These are phyloP conservation scores for Drosophila subquinaria DNA, from an alignment of 2,888 invertebrate genomes.

Conservation along the genomic window DNA sequence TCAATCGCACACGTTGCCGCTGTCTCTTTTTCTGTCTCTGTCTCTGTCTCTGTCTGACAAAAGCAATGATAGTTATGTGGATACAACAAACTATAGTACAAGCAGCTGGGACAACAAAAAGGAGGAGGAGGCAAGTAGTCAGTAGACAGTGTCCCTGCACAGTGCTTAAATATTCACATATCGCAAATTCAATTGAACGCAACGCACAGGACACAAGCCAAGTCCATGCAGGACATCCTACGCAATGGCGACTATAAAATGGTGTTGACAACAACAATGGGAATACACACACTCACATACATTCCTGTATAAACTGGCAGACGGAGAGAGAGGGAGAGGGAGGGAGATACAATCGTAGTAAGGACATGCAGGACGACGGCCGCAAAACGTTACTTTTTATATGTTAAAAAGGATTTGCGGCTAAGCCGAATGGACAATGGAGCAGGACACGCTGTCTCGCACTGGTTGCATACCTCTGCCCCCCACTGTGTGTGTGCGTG, in stretches of 20 bases:
- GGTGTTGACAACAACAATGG: conserved; percentile 80
- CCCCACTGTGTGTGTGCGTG: background rate
- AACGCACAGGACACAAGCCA: conserved; percentile 64
- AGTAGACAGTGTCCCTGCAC: conserved; percentile 60
- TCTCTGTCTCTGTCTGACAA: conserved; percentile 30
- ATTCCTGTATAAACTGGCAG: conserved; percentile 5
- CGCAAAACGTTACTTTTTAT: conserved; percentile 80
- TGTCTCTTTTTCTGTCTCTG: background rate
- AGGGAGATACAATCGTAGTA: conserved; percentile 4
- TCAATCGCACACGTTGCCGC: conserved; percentile 67
- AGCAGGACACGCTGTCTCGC: conserved; percentile 39
- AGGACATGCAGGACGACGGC: conserved; percentile 18
- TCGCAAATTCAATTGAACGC: conserved; percentile 80
- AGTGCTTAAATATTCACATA: conserved; percentile 81
- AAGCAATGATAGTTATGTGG: conserved; percentile 72
- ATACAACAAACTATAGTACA: conserved; percentile 50
- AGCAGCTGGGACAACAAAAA: conserved; percentile 17
- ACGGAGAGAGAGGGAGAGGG: background rate
- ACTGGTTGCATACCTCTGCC: conserved; percentile 38
- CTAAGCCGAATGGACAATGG: conserved; percentile 76
- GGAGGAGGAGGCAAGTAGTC: conserved; percentile 6
- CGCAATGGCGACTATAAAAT: conserved; percentile 75
- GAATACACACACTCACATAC: conserved; percentile 57
- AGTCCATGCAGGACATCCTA: conserved; percentile 53
- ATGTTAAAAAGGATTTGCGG: conserved; percentile 81